Evolutionary conservation across 2,113 vertebrate genomes (phyloP).

Genomic region (Trinectes maculatus): DNA sequence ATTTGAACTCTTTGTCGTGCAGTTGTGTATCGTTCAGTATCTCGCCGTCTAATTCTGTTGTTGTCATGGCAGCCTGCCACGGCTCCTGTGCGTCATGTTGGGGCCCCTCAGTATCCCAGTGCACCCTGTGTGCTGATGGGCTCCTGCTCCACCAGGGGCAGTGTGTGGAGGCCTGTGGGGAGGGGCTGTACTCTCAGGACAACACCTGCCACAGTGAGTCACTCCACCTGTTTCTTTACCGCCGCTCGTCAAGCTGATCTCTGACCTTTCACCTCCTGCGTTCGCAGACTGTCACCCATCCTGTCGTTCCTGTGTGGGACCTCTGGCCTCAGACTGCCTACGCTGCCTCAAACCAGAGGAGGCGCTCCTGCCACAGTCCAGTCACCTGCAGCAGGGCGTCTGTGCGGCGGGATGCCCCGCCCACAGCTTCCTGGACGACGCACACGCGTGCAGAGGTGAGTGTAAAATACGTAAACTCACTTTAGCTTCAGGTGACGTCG

Average conservation of each 20-base stretch:
- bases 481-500: no score
- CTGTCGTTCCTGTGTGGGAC: conserved; percentile 87
- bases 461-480: neutral
- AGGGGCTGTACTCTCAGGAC: conserved; percentile 85
- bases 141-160: conserved; percentile 81
- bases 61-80: conserved; percentile 86
- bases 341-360: conserved; percentile 81
- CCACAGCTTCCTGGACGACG: conserved; percentile 77
- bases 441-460: conserved; percentile 86
- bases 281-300: conserved; percentile 87
- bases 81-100: conserved; percentile 84
- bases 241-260: no score
- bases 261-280: neutral
- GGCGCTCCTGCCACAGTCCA: conserved; percentile 75
- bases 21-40: no score
- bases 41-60: neutral
- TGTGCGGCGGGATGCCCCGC: conserved; percentile 83
- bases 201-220: conserved; percentile 87
- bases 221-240: neutral
- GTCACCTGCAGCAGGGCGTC: conserved; percentile 63
- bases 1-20: no score
- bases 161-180: conserved; percentile 88
- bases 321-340: conserved; percentile 79
- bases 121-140: conserved; percentile 80
- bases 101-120: conserved; percentile 86